Percentiles rank a stretch among this genome's conserved stretches.
Conservation (phyloP, 1,140 invertebrate species). For the Phymastichus coffea region DNA sequence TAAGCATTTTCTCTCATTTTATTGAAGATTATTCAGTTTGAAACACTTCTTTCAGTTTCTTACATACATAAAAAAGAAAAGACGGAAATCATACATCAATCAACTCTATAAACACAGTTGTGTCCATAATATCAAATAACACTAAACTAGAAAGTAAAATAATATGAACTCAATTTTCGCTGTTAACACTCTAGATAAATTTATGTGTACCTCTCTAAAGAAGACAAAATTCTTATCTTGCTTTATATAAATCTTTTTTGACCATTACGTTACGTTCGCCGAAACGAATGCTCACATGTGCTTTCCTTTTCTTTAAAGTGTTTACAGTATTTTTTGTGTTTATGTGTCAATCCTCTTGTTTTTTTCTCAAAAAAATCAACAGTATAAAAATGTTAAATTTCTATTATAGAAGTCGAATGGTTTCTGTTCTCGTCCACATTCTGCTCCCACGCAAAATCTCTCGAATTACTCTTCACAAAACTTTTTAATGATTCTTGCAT, state of each 20-base stretch:
- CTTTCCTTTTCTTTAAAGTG: constrained; percentile 16
- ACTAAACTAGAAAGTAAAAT: constrained; percentile 28
- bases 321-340: background rate
- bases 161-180: no score
- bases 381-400: constrained; percentile 31
- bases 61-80: constrained; percentile 42
- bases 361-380: constrained; percentile 26
- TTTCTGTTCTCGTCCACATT: constrained; percentile 25
- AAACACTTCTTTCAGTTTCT: constrained; percentile 42
- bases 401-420: constrained; percentile 26
- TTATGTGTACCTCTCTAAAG: no score
- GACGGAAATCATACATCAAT: constrained; percentile 37
- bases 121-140: constrained; percentile 20
- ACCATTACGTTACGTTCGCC: constrained; percentile 23
- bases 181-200: no score
- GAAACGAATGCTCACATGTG: constrained; percentile 26
- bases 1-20: constrained; percentile 39
- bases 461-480: constrained; percentile 22
- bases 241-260: no score
- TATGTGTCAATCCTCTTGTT: constrained; percentile 2
- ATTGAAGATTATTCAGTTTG: constrained; percentile 43
- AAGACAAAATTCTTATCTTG: no score
- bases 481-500: constrained; percentile 4
- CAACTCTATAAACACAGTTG: constrained; percentile 14
- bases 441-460: constrained; percentile 19